Conservation (phyloP, 2,113 vertebrate species). For the Alectura lathami region DNA sequence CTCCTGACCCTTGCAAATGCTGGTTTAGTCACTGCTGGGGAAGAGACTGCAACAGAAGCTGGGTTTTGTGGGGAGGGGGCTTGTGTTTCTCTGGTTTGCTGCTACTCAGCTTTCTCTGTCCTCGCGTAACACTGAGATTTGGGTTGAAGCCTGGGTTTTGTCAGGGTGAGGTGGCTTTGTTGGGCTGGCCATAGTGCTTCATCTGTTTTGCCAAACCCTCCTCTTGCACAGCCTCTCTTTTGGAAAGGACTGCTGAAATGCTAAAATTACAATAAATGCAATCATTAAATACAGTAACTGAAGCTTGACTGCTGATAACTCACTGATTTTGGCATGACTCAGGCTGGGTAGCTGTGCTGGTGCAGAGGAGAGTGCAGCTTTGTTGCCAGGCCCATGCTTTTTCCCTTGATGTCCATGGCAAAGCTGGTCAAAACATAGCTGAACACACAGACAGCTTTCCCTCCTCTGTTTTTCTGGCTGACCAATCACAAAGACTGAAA, state of each 20-base stretch:
- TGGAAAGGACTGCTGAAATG: not conserved
- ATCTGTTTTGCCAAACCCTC: not conserved
- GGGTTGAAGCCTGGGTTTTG: not conserved
- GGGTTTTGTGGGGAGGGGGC: not conserved
- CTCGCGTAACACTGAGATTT: not conserved
- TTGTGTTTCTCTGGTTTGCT: not conserved
- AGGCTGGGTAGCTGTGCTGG: not conserved
- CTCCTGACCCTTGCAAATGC: not conserved
- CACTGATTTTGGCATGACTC: not conserved
- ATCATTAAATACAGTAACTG: not conserved
- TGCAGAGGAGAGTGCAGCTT: not conserved
- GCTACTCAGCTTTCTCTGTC: not conserved
- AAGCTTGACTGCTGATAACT: not conserved
- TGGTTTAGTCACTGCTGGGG: not conserved
- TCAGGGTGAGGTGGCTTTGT: not conserved
- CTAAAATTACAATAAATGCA: not conserved
- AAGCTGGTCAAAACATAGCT: not conserved
- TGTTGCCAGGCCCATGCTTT: not conserved
- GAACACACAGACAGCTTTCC: not conserved
- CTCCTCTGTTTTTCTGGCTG: not conserved
- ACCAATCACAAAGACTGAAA: not conserved
- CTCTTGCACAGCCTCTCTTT: not conserved
- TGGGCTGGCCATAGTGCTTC: not conserved
- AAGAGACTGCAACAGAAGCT: not conserved
- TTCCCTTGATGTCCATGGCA: not conserved